Percentiles rank a stretch among this genome's conserved stretches.
phyloP scores from a whole-genome alignment of 2,113 vertebrate genomes.

The Pelmatolapia mariae region DNA sequence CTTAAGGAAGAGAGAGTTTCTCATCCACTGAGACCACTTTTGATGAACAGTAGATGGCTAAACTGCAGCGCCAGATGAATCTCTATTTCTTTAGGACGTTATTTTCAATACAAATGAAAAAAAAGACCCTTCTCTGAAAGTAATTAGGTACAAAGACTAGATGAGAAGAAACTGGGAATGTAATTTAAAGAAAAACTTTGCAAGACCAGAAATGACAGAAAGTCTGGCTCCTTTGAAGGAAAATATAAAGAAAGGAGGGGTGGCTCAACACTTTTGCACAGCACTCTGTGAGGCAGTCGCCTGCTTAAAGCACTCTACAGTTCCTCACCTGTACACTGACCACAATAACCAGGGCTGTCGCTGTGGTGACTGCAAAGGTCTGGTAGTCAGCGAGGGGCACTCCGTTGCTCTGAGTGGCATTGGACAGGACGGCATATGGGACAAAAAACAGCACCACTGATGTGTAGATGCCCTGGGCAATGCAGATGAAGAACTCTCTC shows the following conservation, averaged over 20 bases:
- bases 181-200: background rate
- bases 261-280: background rate
- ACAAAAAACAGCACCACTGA: conserved; percentile 92
- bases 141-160: background rate
- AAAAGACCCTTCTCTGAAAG: background rate
- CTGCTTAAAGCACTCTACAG: background rate
- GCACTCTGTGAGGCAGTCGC: background rate
- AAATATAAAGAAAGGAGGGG: background rate
- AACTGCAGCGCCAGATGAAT: background rate
- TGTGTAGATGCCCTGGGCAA: conserved; percentile 93
- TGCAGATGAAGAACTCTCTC: conserved; percentile 95
- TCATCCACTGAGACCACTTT: background rate
- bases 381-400: conserved; percentile 89
- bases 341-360: conserved; percentile 89
- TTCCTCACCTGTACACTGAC: conserved; percentile 88
- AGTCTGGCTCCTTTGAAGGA: background rate
- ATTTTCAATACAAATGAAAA: background rate
- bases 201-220: background rate
- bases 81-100: background rate
- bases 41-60: background rate
- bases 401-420: conserved; percentile 79
- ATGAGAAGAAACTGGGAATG: background rate
- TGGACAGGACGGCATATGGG: conserved; percentile 78
- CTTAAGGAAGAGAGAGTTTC: background rate
- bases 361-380: conserved; percentile 90